These are phyloP conservation scores for Eupsittula cactorum DNA, from an alignment of 2,113 vertebrate species.

Conservation along the genomic window DNA sequence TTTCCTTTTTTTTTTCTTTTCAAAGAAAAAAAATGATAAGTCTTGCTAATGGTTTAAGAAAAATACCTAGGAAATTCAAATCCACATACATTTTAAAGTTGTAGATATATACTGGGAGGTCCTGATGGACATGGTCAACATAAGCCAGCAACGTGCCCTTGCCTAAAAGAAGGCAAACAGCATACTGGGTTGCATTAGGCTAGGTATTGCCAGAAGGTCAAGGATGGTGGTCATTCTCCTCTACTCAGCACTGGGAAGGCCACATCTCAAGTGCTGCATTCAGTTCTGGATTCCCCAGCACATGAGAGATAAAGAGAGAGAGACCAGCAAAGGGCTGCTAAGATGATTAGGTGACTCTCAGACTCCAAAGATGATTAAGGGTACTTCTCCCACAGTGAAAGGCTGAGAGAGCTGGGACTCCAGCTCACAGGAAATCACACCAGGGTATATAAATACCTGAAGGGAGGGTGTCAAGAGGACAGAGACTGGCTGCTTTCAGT, in stretches of 20 bases:
- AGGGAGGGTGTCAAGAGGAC: background rate
- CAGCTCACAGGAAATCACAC: background rate
- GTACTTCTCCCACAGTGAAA: background rate
- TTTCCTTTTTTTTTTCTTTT: background rate
- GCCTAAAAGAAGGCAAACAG: background rate
- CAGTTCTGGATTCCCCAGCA: background rate
- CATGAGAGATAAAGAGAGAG: background rate
- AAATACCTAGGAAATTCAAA: background rate
- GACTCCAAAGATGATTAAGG: background rate
- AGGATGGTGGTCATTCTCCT: background rate
- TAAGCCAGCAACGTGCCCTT: fast-evolving
- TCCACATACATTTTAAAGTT: background rate
- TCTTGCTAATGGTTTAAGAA: background rate
- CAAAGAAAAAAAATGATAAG: background rate
- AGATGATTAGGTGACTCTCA: background rate
- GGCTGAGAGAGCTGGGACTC: background rate
- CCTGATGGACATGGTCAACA: background rate
- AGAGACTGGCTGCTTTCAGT: background rate
- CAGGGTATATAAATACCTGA: background rate
- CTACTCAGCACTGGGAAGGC: background rate
- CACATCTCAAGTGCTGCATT: background rate
- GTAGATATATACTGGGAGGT: fast-evolving
- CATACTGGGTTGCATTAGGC: background rate
- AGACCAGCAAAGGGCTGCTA: background rate
- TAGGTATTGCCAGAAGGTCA: background rate